These are phyloP conservation scores for Cyprinus carpio DNA, from an alignment of 2,113 vertebrate species.

Conservation along the genomic window DNA sequence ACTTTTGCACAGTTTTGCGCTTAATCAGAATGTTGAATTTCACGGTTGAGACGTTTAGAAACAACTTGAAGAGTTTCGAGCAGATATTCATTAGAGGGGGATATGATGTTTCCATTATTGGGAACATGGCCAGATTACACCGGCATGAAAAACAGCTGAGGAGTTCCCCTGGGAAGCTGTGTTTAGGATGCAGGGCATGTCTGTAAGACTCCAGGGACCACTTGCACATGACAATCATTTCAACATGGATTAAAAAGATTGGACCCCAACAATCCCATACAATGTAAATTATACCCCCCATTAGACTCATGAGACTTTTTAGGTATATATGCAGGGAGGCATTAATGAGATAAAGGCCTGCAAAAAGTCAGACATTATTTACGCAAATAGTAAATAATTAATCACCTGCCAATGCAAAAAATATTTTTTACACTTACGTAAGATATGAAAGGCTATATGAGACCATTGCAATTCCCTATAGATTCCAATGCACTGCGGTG, in stretches of 20 bases:
- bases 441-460: too few species aligned
- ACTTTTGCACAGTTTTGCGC: too few species aligned
- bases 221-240: conserved; percentile 11
- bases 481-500: not conserved
- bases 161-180: conserved; percentile 32
- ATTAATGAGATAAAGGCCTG: not conserved
- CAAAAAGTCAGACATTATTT: not conserved
- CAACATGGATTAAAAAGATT: conserved; percentile 10
- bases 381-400: not conserved
- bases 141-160: conserved; percentile 41
- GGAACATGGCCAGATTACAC: conserved; percentile 41
- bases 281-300: conserved; percentile 6
- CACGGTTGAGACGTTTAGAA: too few species aligned
- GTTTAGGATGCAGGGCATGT: conserved; percentile 35
- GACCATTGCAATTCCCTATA: not conserved
- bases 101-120: conserved; percentile 18
- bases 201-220: conserved; percentile 19
- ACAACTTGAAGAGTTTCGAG: not conserved
- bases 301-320: not conserved
- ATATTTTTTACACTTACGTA: too few species aligned
- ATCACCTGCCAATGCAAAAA: not conserved
- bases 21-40: too few species aligned
- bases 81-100: not conserved
- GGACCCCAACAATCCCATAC: conserved; percentile 4
- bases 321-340: not conserved